Conservation (phyloP, 2,888 invertebrate genomes). For the Platypus cylindrus region DNA sequence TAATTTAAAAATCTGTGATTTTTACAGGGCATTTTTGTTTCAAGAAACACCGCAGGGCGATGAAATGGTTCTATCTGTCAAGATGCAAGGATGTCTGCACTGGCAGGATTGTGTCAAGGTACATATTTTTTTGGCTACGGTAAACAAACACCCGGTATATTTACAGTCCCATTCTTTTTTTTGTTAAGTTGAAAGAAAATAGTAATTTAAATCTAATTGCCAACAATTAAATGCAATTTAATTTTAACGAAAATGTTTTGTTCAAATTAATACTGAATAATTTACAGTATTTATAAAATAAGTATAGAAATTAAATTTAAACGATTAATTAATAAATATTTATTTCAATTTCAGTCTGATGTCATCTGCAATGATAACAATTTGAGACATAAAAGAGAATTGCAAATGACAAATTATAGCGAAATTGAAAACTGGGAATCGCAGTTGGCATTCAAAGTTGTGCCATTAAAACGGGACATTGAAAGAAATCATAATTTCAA, state of each 20-base stretch:
- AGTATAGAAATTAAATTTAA: no score
- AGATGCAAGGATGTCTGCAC: conserved; percentile 42
- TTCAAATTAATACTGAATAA: no score
- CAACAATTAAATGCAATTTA: no score
- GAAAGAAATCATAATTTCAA: not conserved
- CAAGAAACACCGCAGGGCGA: conserved; percentile 46
- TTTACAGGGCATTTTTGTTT: conserved; percentile 43
- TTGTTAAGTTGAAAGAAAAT: no score
- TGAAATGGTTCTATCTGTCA: conserved; percentile 42
- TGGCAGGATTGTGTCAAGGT: conserved; percentile 39
- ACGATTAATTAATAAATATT: conserved; percentile 2
- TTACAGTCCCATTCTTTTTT: conserved; percentile 1
- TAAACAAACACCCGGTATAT: conserved; percentile 2
- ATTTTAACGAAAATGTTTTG: no score
- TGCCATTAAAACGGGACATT: not conserved
- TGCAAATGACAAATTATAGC: no score
- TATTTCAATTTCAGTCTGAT: no score
- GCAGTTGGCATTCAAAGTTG: conserved; percentile 8
- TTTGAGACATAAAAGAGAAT: no score
- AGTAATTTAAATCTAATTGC: no score
- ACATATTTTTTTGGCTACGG: conserved; percentile 19
- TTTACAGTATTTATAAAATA: no score
- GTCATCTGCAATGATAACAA: no score
- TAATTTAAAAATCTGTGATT: conserved; percentile 17
- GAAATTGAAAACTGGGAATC: conserved; percentile 11